These are phyloP conservation scores for Piscicola geometra DNA, from an alignment of 2,888 invertebrate genomes.

Conservation along the genomic window DNA sequence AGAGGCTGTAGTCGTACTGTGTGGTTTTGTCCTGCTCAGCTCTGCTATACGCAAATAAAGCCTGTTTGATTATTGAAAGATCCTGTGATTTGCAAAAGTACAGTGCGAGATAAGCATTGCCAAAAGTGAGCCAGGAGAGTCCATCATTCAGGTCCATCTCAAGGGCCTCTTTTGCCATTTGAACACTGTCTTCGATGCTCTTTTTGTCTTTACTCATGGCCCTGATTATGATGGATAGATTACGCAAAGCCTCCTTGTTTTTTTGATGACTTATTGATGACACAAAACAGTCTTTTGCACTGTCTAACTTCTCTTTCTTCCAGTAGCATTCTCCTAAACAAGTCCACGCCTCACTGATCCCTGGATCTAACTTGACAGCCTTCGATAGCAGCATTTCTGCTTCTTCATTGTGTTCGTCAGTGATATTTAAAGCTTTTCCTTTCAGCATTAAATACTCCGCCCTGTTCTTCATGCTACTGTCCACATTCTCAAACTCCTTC, in stretches of 20 bases:
- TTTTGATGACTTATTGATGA: conserved; percentile 62
- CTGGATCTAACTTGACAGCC: conserved; percentile 78
- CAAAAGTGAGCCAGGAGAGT: conserved; percentile 72
- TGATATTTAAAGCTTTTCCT: conserved; percentile 69
- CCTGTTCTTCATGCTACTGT: conserved; percentile 57
- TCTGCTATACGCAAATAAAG: conserved; percentile 74
- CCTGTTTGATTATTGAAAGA: conserved; percentile 67
- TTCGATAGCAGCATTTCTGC: conserved; percentile 73
- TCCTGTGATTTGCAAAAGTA: conserved; percentile 73
- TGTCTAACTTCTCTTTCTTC: conserved; percentile 75
- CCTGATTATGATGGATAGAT: conserved; percentile 74
- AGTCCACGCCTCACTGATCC: conserved; percentile 77
- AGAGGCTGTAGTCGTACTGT: conserved; percentile 71
- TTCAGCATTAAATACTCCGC: conserved; percentile 62
- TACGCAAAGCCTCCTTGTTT: conserved; percentile 72
- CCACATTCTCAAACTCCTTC: conserved; percentile 64
- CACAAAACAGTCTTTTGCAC: conserved; percentile 76
- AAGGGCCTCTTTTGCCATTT: conserved; percentile 76
- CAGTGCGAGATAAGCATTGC: conserved; percentile 76
- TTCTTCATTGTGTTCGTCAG: conserved; percentile 65
- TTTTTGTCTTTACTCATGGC: conserved; percentile 61
- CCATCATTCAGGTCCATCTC: conserved; percentile 73
- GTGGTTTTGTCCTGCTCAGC: conserved; percentile 71
- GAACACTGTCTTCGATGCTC: conserved; percentile 69
- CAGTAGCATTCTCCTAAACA: conserved; percentile 82